Base-by-base conservation (phyloP, 1,140 invertebrate genomes). In the Danaus plexippus region DNA sequence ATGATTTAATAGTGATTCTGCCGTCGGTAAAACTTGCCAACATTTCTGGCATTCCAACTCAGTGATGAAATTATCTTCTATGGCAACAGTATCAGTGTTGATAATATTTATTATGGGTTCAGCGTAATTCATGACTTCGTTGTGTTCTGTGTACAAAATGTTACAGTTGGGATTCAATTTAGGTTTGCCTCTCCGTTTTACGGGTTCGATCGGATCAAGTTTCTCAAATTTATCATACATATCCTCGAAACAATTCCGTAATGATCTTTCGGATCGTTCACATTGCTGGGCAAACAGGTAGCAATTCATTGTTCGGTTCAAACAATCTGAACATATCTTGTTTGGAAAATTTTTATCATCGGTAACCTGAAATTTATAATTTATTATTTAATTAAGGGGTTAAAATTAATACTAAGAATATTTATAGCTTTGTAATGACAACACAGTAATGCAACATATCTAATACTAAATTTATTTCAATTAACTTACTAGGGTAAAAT, bases 251-350 rank as follows among this genome's bases (percentile, higher is more conserved):
- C 77, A 87, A 57, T 87, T 81, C 1, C 61, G 64, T 45, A 87
- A 45, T 3, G 84, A 80, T 49, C 84, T 55, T 41, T 80, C 80
- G 9, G 80, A 64, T 59, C 62, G 57, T 43, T 87, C 84, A 63
- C 81, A 85, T 43, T 85, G 77, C 41, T 87, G 84, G 0, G 74
- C 55, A 47, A 85, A 87, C 18, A 87, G 57, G 56, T 85, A 87
- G 44, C 75, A 67, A 10, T 63, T 68, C 0, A 84, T 66, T 11
- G 74, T 60, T 51, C 61, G 61, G 15, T 82, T 67, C 4, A 85
- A 49, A 46, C 84, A 87, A 63, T 72, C 71, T 0, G 67, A 59
- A 43, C 84, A 87, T 45, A 87, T 77, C 67, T 77, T 80, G 41
- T 75, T 71, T 9, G 81, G 83, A 43, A 78, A 78, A 54, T 81